Evolutionary conservation across 2,888 invertebrate species (phyloP), one percentile per base, ranked within the genome.

Genomic region (Esperia sulphurella): DNA sequence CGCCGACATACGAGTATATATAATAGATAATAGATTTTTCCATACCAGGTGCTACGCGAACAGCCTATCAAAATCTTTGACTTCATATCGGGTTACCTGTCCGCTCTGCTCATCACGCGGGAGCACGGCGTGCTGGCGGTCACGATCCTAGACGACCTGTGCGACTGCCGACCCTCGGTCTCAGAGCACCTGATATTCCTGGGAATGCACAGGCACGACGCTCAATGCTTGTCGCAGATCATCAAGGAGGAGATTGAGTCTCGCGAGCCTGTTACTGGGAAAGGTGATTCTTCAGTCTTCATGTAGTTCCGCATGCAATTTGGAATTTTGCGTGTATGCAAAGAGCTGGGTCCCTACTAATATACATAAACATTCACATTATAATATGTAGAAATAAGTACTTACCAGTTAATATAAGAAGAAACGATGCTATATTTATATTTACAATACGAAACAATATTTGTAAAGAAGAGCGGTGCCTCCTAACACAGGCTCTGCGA

Each of bases 1-100:
- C n/a, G n/a, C n/a, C n/a, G n/a, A n/a, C n/a, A n/a, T n/a, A n/a
- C n/a, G n/a, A n/a, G n/a, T n/a, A n/a, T n/a, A n/a, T n/a, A n/a
- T n/a, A n/a, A n/a, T n/a, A n/a, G n/a, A n/a, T n/a, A n/a, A n/a
- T n/a, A n/a, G n/a, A n/a, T n/a, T n/a, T n/a, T n/a, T n/a, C n/a
- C n/a, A n/a, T n/a, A n/a, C n/a, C 52, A 93, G 93, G 95, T 95
- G 0, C 76, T 95, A 3, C 90, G 94, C 29, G 90, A 87, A 40
- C 93, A 95, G 59, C 95, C 95, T 0, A 72, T 79, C 14, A 89
- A 93, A 28, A 84, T 93, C 4, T 92, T 91, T 64, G 90, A 91
- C 52, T 95, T 94, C 71, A 92, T 95, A 58, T 91, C 94, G 1
- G 93, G 94, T 73, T 95, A 95, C 70, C 79, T 94, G 8, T 93